phyloP scores from a whole-genome alignment of 2,888 invertebrate genomes.

The Cryptops parisi region DNA sequence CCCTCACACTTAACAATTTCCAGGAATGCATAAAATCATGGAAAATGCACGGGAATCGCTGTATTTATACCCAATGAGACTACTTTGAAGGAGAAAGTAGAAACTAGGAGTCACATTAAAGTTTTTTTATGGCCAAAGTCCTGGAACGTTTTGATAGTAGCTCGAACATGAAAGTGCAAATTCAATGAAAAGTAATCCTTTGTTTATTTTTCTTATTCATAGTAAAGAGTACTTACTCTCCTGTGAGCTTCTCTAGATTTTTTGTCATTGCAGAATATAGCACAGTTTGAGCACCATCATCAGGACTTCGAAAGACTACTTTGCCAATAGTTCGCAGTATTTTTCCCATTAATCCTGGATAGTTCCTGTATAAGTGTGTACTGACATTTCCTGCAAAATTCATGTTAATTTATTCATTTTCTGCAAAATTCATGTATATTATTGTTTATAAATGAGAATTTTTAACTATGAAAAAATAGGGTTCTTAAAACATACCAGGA shows the following conservation, averaged over 20 bases:
- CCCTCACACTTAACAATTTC: no score
- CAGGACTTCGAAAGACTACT: constrained; percentile 17
- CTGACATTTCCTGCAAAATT: constrained; percentile 13
- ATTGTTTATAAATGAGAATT: background rate
- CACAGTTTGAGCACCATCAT: constrained; percentile 19
- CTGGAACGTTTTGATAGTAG: no score
- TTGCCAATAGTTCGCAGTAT: constrained; percentile 14
- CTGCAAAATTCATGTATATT: background rate
- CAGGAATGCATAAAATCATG: no score
- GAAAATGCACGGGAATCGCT: no score
- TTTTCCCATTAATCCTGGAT: constrained; percentile 17
- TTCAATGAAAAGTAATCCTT: no score
- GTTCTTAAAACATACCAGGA: constrained; percentile 12
- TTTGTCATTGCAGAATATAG: constrained; percentile 14
- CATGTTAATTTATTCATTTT: background rate
- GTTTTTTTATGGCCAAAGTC: no score
- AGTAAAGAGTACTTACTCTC: constrained; percentile 13
- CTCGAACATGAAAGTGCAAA: no score
- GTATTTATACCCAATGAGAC: no score
- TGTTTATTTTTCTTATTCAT: no score
- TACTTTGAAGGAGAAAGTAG: no score
- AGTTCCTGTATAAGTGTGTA: constrained; percentile 17
- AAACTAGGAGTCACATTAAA: no score
- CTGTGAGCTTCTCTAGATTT: constrained; percentile 14
- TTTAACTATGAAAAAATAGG: no score